phyloP scores from a whole-genome alignment of 2,113 vertebrate genomes.

The Catharus minimus region DNA sequence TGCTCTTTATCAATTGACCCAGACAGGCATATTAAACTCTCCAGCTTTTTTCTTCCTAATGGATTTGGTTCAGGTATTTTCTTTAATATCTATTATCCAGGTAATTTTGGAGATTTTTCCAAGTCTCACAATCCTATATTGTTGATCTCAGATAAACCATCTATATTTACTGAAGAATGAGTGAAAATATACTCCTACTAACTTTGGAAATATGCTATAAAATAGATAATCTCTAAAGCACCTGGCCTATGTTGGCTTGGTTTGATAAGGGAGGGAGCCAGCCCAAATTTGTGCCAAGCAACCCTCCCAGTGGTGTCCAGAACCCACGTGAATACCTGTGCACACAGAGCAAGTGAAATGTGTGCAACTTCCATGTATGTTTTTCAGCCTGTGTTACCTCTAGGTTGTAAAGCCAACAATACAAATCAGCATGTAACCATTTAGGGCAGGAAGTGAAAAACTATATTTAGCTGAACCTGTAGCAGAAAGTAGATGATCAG shows the following conservation, averaged over 20 bases:
- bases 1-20: background rate
- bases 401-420: background rate
- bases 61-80: background rate
- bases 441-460: slow-evolving; percentile 27
- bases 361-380: accelerated
- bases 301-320: background rate
- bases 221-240: background rate
- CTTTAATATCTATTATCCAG: background rate
- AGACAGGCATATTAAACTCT: background rate
- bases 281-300: background rate
- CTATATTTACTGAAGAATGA: background rate
- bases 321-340: background rate
- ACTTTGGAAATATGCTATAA: background rate
- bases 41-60: background rate
- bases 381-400: background rate
- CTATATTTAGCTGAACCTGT: slow-evolving; percentile 11
- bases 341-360: background rate
- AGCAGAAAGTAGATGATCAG: background rate
- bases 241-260: accelerated
- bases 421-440: background rate
- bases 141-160: background rate
- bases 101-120: background rate
- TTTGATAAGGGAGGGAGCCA: background rate
- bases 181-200: background rate
- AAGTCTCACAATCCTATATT: background rate